Evolutionary conservation across 1,140 invertebrate species (phyloP).

Genomic region (Polypedilum pembai): DNA sequence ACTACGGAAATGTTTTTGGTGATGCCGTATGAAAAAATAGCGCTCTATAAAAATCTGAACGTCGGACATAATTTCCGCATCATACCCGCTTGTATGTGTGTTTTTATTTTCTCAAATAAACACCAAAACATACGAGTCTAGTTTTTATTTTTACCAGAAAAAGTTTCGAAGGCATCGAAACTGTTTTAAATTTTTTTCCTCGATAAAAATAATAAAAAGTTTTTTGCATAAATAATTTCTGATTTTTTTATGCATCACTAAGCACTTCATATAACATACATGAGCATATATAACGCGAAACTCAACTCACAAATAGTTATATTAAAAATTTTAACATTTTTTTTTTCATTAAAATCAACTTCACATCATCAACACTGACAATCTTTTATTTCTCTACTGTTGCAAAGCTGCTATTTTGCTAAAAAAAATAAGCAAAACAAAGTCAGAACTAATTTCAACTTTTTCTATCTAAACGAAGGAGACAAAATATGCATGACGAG

Average conservation of each 20-base stretch:
- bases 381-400: no score
- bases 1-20: no score
- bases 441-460: conserved; percentile 12
- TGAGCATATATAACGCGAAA: background rate
- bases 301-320: background rate
- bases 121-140: no score
- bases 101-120: background rate
- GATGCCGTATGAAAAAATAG: no score
- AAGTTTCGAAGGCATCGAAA: background rate
- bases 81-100: background rate
- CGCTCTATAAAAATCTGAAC: no score
- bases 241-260: background rate
- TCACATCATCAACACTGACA: no score
- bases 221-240: background rate
- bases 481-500: background rate
- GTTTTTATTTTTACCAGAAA: no score
- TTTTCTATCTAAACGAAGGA: background rate
- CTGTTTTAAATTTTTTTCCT: background rate
- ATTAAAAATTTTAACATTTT: no score
- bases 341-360: no score
- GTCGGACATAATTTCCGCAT: no score
- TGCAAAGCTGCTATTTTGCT: no score
- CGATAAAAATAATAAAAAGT: background rate
- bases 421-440: no score
- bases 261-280: background rate